A percentile compares a stretch with the other conserved stretches of the same genome.
Conservation (phyloP, 2,888 invertebrate genomes). For the Subacronicta megacephala region DNA sequence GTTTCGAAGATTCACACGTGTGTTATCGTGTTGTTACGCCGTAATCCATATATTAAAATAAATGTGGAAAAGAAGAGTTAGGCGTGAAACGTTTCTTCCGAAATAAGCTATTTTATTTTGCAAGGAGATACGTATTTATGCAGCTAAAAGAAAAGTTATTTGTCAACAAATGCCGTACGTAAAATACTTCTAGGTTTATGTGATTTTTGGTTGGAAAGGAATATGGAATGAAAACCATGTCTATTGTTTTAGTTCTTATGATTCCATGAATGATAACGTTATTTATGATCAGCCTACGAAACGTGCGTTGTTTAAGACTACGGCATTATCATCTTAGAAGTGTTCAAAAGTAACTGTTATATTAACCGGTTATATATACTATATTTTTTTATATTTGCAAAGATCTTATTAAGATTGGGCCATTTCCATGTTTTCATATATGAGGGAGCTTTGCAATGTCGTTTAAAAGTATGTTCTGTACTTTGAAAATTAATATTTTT, state of each 20-base stretch:
- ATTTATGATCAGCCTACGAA: too few species aligned
- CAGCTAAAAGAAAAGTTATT: too few species aligned
- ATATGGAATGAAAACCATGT: too few species aligned
- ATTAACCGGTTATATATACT: too few species aligned
- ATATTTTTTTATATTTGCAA: constrained; percentile 49
- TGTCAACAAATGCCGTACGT: too few species aligned
- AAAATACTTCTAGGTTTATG: too few species aligned
- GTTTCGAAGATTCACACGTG: constrained; percentile 56
- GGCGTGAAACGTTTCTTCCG: constrained; percentile 10
- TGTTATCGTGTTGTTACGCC: constrained; percentile 37
- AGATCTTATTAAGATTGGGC: constrained; percentile 47
- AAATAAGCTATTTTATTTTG: constrained; percentile 13
- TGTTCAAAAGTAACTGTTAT: constrained; percentile 8
- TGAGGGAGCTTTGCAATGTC: constrained; percentile 36
- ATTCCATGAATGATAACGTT: too few species aligned
- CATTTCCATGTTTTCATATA: constrained; percentile 33
- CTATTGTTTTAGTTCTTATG: too few species aligned
- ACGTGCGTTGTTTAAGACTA: neutral
- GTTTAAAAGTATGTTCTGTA: constrained; percentile 48
- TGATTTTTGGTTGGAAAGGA: too few species aligned
- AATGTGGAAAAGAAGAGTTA: constrained; percentile 31
- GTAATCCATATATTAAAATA: constrained; percentile 50
- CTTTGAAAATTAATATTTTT: constrained; percentile 69
- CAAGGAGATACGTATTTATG: neutral
- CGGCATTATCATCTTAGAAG: constrained; percentile 22